A percentile compares a stretch with the other conserved stretches of the same genome.
phyloP scores from a whole-genome alignment of 2,888 invertebrate genomes.

The Chalcis sispes region DNA sequence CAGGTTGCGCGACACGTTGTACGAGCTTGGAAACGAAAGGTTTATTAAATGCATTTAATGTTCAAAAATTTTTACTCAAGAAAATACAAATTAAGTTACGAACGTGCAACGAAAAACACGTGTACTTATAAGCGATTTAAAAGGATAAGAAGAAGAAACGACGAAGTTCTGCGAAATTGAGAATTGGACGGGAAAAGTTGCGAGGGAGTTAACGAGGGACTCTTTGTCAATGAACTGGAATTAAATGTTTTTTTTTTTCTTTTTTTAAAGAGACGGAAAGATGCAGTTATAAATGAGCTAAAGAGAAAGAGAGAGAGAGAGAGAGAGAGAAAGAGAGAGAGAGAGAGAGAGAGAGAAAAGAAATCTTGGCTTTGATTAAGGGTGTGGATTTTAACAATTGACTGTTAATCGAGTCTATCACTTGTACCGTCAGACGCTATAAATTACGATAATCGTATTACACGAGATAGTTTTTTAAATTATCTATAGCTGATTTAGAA shows the following conservation, averaged over 20 bases:
- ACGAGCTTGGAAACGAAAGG: too few species aligned
- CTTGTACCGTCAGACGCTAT: background rate
- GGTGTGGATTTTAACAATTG: slow-evolving; percentile 29
- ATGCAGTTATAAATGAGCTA: too few species aligned
- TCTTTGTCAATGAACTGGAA: slow-evolving; percentile 17
- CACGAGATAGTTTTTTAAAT: background rate
- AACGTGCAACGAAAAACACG: too few species aligned
- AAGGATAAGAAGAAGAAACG: too few species aligned
- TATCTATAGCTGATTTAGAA: slow-evolving; percentile 8
- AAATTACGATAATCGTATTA: background rate
- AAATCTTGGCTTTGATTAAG: slow-evolving; percentile 3
- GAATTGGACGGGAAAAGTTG: background rate
- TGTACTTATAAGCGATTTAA: too few species aligned
- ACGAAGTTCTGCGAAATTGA: too few species aligned
- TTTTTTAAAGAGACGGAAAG: too few species aligned
- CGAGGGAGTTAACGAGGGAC: slow-evolving; percentile 11
- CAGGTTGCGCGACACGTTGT: background rate
- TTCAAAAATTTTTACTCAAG: too few species aligned
- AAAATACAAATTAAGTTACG: too few species aligned
- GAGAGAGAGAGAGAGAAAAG: background rate
- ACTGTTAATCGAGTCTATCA: slow-evolving; percentile 27
- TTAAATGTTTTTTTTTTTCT: slow-evolving; percentile 16
- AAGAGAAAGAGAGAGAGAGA: background rate
- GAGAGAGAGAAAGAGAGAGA: background rate
- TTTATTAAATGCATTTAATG: too few species aligned